phyloP scores from a whole-genome alignment of 2,797 vertebrate genomes.

The Kryptolebias ocellatus region DNA sequence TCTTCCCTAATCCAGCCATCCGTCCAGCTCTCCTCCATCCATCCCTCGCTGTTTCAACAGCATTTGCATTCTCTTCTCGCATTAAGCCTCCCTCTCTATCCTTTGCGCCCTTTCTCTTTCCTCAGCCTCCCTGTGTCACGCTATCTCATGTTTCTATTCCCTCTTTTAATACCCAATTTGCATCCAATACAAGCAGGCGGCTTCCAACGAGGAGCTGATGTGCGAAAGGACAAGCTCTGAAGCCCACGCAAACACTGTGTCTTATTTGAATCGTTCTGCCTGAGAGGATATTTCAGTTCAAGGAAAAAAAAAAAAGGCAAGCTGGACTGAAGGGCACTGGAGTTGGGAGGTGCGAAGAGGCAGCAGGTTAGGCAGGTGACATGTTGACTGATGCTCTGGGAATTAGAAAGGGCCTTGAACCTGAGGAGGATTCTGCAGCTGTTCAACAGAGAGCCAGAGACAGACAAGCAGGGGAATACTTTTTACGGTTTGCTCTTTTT shows the following conservation, averaged over 20 bases:
- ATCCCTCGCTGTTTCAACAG: constrained; percentile 60
- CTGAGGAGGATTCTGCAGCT: constrained; percentile 40
- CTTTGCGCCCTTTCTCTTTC: constrained; percentile 56
- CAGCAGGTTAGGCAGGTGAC: constrained; percentile 52
- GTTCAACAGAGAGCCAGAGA: constrained; percentile 18
- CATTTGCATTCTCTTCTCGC: constrained; percentile 81
- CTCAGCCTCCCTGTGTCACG: constrained; percentile 55
- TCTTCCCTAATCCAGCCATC: constrained; percentile 66
- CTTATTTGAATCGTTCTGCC: constrained; percentile 53
- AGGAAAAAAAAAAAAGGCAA: constrained; percentile 22
- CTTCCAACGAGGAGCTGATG: constrained; percentile 53
- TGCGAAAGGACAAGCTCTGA: constrained; percentile 56
- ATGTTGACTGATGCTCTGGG: constrained; percentile 45
- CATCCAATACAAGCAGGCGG: constrained; percentile 72
- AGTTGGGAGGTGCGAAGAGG: constrained; percentile 26
- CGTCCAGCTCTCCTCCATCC: constrained; percentile 47
- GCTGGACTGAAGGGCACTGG: constrained; percentile 9
- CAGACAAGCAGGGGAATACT: constrained; percentile 50
- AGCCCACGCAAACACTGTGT: constrained; percentile 52
- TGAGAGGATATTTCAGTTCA: constrained; percentile 38
- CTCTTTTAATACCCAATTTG: constrained; percentile 78
- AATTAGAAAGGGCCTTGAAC: constrained; percentile 46
- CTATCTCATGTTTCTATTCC: constrained; percentile 68
- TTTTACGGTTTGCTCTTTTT: constrained; percentile 36
- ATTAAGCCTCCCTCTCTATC: constrained; percentile 64